phyloP scores from a whole-genome alignment of 2,888 invertebrate species.

The Netelia melanura region DNA sequence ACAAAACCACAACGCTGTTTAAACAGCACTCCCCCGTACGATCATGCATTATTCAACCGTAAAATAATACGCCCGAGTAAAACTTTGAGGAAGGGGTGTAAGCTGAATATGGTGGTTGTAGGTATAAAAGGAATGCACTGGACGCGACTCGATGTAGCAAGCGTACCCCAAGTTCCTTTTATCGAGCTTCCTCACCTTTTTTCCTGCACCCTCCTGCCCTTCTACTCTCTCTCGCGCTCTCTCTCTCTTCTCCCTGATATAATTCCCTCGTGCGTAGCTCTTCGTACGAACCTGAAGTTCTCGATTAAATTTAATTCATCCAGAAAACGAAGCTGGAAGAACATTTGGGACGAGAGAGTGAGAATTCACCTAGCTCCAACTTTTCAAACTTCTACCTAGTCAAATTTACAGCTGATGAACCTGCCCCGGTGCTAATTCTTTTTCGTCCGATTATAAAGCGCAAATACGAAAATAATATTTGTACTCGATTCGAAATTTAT shows the following conservation, averaged over 20 bases:
- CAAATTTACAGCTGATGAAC: not conserved
- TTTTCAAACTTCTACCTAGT: not conserved
- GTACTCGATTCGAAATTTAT: too few relatives aligned
- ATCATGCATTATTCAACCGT: conserved; percentile 59
- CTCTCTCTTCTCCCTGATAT: conserved; percentile 3
- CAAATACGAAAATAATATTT: conserved; percentile 1
- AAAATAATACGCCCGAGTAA: conserved; percentile 60
- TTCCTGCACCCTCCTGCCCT: not conserved
- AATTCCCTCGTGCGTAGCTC: conserved; percentile 23
- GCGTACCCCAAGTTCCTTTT: conserved; percentile 31
- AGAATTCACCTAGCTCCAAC: not conserved
- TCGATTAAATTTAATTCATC: conserved; percentile 70
- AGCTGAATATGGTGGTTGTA: not conserved
- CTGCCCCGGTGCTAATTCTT: not conserved
- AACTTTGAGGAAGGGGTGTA: conserved; percentile 28
- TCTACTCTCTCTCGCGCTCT: not conserved
- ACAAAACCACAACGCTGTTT: conserved; percentile 43
- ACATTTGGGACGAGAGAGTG: conserved; percentile 80
- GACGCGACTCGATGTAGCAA: conserved; percentile 38
- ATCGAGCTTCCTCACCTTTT: conserved; percentile 37
- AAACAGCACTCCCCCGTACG: conserved; percentile 47
- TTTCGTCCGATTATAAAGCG: not conserved
- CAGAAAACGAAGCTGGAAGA: conserved; percentile 81
- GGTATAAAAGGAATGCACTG: conserved; percentile 35
- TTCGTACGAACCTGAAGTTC: conserved; percentile 25